Evolutionary conservation across 2,888 invertebrate species (phyloP).

Genomic region (Cremastinae sp.): DNA sequence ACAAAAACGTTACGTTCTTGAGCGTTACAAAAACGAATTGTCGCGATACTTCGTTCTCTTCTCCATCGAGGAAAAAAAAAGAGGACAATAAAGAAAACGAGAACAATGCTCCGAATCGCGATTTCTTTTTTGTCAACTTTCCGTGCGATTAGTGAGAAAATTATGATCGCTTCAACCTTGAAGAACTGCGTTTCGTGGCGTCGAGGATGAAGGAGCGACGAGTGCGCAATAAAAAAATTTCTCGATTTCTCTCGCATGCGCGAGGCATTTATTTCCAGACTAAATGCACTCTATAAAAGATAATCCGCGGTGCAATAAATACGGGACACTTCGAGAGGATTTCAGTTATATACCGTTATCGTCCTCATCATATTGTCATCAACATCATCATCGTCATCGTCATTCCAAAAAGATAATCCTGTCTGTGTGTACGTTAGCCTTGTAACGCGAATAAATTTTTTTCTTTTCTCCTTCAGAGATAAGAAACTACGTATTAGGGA

Average conservation of each 20-base stretch:
- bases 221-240: background rate
- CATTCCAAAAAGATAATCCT: slow-evolving; percentile 47
- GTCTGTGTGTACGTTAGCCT: slow-evolving; percentile 6
- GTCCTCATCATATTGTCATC: slow-evolving; percentile 21
- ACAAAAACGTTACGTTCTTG: slow-evolving; percentile 68
- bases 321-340: slow-evolving; percentile 26
- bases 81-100: background rate
- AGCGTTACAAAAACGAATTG: slow-evolving; percentile 56
- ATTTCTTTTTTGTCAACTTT: slow-evolving; percentile 40
- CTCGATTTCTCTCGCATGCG: slow-evolving; percentile 1
- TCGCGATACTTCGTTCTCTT: slow-evolving; percentile 54
- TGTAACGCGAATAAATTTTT: slow-evolving; percentile 37
- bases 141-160: slow-evolving; percentile 26
- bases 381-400: slow-evolving; percentile 22
- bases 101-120: slow-evolving; percentile 1
- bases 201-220: background rate
- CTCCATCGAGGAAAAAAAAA: slow-evolving; percentile 23
- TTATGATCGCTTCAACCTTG: slow-evolving; percentile 11
- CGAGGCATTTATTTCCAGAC: slow-evolving; percentile 42
- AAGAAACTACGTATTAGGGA: slow-evolving; percentile 30
- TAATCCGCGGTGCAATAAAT: slow-evolving; percentile 50
- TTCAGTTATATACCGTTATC: slow-evolving; percentile 16
- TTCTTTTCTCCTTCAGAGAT: slow-evolving; percentile 40
- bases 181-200: background rate
- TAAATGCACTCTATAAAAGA: slow-evolving; percentile 30